phyloP scores from a whole-genome alignment of 1,140 invertebrate genomes.

The Epicauta chinensis region DNA sequence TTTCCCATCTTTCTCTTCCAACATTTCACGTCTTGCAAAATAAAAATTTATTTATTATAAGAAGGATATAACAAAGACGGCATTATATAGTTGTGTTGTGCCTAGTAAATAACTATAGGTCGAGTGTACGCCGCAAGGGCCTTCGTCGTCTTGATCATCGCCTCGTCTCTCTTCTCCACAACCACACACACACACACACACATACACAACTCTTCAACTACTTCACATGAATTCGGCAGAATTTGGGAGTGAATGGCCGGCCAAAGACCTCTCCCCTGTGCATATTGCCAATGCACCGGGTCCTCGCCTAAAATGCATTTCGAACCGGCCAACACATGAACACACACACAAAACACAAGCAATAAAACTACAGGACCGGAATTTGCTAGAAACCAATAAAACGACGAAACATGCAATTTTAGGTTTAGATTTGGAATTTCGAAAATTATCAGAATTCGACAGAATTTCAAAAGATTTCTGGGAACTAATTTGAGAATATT shows the following conservation, averaged over 20 bases:
- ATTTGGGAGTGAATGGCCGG: conserved; percentile 35
- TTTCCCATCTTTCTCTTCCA: conserved; percentile 12
- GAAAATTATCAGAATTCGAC: no score
- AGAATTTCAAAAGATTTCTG: no score
- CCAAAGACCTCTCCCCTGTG: conserved; percentile 25
- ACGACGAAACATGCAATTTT: no score
- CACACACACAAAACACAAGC: no score
- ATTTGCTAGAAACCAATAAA: no score
- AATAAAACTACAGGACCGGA: no score
- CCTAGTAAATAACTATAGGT: not conserved
- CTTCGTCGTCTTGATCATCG: not conserved
- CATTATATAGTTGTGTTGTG: not conserved
- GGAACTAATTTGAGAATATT: no score
- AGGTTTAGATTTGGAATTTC: no score
- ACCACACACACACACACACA: not conserved
- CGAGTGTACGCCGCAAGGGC: not conserved
- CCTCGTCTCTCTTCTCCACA: conserved; percentile 14
- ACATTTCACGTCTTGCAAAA: not conserved
- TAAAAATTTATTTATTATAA: no score
- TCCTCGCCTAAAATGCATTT: conserved; percentile 6
- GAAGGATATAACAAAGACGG: no score
- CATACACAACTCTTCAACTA: not conserved
- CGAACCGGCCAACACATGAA: not conserved
- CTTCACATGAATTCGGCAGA: conserved; percentile 4
- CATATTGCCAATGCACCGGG: not conserved